A percentile compares a stretch with the other conserved stretches of the same genome.
Evolutionary conservation across 2,888 invertebrate genomes (phyloP).

Genomic region (Tipula helvola): DNA sequence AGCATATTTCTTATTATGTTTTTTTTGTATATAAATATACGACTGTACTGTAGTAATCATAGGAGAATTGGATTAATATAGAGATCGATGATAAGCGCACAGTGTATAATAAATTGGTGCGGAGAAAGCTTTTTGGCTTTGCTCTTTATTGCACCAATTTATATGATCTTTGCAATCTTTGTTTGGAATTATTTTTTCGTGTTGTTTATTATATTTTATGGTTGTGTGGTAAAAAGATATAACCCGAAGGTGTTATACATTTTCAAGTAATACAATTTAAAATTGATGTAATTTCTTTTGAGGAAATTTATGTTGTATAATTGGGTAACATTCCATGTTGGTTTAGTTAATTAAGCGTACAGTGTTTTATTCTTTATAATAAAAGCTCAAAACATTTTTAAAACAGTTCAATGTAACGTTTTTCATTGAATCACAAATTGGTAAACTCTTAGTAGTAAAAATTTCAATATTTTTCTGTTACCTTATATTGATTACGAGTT

Average conservation of each 20-base stretch:
- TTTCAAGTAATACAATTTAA: neutral
- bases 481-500: no score
- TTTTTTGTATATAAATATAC: neutral
- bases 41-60: neutral
- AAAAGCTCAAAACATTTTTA: no score
- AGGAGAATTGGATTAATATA: neutral
- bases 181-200: neutral
- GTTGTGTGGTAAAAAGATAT: neutral
- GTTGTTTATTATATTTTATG: neutral
- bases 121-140: neutral
- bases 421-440: no score
- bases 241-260: neutral
- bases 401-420: no score
- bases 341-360: neutral
- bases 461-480: no score
- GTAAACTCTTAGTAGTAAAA: no score
- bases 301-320: neutral
- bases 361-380: no score
- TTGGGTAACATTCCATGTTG: neutral
- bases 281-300: neutral
- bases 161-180: neutral
- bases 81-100: neutral
- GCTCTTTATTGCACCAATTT: neutral
- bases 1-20: neutral
- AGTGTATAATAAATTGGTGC: neutral